phyloP scores from a whole-genome alignment of 2,797 vertebrate species.

The Chaetophractus vellerosus region DNA sequence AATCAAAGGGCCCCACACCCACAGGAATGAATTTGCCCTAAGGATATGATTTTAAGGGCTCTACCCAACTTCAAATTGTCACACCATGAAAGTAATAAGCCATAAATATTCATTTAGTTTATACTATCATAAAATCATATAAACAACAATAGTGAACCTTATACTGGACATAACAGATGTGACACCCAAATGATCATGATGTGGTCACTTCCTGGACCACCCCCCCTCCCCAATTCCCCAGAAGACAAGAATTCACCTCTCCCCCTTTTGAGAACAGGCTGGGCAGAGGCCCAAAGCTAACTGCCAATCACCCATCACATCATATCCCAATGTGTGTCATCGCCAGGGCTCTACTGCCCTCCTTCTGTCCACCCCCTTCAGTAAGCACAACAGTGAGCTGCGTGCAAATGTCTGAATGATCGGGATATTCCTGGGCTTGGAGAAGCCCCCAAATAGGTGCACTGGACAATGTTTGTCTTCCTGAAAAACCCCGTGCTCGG shows the following conservation, averaged over 20 bases:
- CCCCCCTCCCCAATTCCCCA: background rate
- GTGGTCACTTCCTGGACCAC: background rate
- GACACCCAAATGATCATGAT: background rate
- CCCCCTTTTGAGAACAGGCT: background rate
- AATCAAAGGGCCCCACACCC: no score
- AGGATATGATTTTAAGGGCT: no score
- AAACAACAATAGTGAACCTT: background rate
- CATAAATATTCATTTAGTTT: background rate
- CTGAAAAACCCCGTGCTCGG: background rate
- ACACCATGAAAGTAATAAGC: background rate
- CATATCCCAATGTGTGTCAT: accelerated
- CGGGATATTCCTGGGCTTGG: background rate
- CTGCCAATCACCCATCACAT: background rate
- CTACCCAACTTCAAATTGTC: no score
- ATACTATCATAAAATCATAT: background rate
- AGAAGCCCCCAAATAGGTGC: background rate
- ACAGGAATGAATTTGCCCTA: no score
- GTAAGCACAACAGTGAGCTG: background rate
- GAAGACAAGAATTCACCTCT: background rate
- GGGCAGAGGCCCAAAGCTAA: background rate
- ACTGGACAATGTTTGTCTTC: background rate
- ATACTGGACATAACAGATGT: background rate
- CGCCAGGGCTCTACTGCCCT: accelerated
- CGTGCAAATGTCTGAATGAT: accelerated
- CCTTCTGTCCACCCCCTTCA: background rate